Evolutionary conservation across 2,797 vertebrate genomes (phyloP), one percentile per base, ranked within the genome.

Genomic region (Buceros bicornis): DNA sequence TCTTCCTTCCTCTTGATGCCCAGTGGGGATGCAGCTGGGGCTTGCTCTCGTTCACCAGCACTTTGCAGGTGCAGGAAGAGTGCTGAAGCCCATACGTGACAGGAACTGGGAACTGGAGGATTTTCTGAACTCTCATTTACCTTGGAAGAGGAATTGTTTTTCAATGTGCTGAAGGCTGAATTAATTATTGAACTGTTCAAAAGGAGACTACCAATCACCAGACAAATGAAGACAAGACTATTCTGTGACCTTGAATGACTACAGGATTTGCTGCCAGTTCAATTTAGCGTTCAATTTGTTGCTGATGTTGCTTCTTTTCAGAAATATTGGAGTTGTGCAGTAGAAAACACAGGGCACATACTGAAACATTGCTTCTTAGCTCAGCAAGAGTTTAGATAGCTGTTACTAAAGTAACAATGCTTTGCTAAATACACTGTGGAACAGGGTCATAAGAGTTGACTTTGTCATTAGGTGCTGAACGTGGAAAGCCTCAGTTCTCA

Each of bases 251-350:
- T 89, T 94, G 92, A 94, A 92, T 89, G 70, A 93, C 77, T 94
- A 87, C 77, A 92, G 73, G 77, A 92, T 96, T 94, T 94, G 90
- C 89, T 97, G 90, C 90, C 93, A 89, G 69, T 84, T 95, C 86
- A 81, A 57, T 71, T 95, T 89, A 90, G 72, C 3, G 2, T 92
- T 94, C 86, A 81, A 50, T 92, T 96, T 94, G 90, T 92, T 89
- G 81, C 89, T 89, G 78, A 92, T 92, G 81, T 93, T 87, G 25
- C 73, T 87, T 60, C 93, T 95, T 95, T 94, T 93, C 51, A 90
- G 85, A 92, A 93, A 51, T 66, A 57, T 4, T 47, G 77, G 77
- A 95, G 80, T 65, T 58, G 66, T 51, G 73, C 62, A 82, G 83
- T 48, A 94, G 87, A 89, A 93, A 96, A 87, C 77, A 95, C 53